Percentiles rank a stretch among this genome's conserved stretches.
Conservation (phyloP, 2,797 vertebrate species). For the Eidolon dupreanum region DNA sequence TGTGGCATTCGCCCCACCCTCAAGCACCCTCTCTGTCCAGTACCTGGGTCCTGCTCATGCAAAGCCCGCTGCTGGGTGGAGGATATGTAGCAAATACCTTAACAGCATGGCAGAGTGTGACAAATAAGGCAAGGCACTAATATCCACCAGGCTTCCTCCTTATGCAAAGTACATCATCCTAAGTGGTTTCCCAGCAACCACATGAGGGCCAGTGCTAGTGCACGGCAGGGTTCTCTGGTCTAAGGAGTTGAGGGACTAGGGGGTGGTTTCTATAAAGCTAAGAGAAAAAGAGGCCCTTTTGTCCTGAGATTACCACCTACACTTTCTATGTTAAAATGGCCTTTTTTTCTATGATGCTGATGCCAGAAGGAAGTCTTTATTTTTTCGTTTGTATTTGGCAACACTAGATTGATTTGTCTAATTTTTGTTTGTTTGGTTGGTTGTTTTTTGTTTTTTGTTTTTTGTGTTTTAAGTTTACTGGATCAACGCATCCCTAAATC, state of each 20-base stretch:
- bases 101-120: background rate
- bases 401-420: background rate
- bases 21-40: background rate
- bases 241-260: background rate
- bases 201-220: background rate
- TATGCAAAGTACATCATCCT: background rate
- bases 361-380: background rate
- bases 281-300: background rate
- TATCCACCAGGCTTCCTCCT: background rate
- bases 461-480: background rate
- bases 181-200: background rate
- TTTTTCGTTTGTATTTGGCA: background rate
- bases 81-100: background rate
- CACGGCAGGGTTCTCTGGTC: background rate
- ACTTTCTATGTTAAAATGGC: background rate
- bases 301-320: background rate
- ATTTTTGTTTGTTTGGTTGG: background rate
- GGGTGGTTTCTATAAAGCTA: background rate
- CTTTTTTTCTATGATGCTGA: background rate
- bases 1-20: background rate
- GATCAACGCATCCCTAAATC: background rate
- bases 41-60: background rate
- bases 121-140: background rate
- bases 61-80: background rate
- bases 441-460: background rate